These are phyloP conservation scores for Lagocephalus sceleratus DNA, from an alignment of 2,797 vertebrate genomes.

Conservation along the genomic window DNA sequence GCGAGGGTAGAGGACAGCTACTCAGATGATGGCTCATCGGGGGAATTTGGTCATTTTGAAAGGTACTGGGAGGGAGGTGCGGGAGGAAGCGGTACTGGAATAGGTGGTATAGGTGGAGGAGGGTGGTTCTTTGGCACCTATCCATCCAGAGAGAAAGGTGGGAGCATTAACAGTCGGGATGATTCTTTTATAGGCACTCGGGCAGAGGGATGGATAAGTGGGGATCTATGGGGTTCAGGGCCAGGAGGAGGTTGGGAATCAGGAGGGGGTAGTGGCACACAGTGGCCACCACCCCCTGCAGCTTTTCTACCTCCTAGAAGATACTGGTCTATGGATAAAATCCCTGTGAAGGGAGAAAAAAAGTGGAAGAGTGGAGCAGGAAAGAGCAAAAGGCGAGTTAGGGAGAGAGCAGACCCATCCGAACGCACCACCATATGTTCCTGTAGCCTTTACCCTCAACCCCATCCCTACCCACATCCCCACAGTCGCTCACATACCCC, in stretches of 20 bases:
- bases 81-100: conserved; percentile 58
- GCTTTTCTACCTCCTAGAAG: conserved; percentile 79
- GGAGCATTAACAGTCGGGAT: conserved; percentile 80
- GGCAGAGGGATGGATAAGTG: conserved; percentile 74
- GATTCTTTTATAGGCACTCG: conserved; percentile 75
- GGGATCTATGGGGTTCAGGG: conserved; percentile 77
- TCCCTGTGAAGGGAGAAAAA: conserved; percentile 80
- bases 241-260: conserved; percentile 76
- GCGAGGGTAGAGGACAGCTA: conserved; percentile 69
- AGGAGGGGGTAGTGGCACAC: conserved; percentile 77
- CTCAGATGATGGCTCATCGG: conserved; percentile 76
- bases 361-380: conserved; percentile 68
- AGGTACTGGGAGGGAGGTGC: conserved; percentile 79
- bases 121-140: conserved; percentile 84
- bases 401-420: conserved; percentile 62
- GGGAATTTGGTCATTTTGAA: conserved; percentile 80
- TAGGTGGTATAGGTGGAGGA: conserved; percentile 78
- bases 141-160: conserved; percentile 79
- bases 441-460: conserved; percentile 76
- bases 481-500: conserved; percentile 70
- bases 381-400: conserved; percentile 61
- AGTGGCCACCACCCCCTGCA: conserved; percentile 72
- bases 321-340: conserved; percentile 93
- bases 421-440: conserved; percentile 69
- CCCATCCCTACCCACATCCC: conserved; percentile 76